A percentile compares a stretch with the other conserved stretches of the same genome.
Conservation (phyloP, 1,140 invertebrate species). For the Diorhabda carinulata region DNA sequence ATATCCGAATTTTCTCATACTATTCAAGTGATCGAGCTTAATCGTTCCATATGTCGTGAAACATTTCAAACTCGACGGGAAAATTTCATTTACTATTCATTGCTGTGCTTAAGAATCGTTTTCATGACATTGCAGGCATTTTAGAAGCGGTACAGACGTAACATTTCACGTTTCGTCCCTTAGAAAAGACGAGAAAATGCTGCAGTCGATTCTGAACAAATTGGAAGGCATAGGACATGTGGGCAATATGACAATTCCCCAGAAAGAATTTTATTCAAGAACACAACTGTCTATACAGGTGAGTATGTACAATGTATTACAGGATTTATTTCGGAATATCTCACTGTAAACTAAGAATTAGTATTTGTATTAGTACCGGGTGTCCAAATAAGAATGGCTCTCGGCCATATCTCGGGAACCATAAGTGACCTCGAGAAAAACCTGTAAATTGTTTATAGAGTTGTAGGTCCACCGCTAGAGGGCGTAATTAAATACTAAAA, state of each 20-base stretch:
- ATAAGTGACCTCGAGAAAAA: too few species aligned
- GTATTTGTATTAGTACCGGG: too few species aligned
- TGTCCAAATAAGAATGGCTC: too few species aligned
- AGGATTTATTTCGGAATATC: too few species aligned
- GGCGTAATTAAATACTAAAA: too few species aligned
- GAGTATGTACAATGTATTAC: conserved; percentile 7
- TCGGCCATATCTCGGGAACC: too few species aligned
- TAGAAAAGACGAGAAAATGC: conserved; percentile 57
- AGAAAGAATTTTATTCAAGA: conserved; percentile 35
- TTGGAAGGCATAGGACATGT: conserved; percentile 61
- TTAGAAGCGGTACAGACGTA: conserved; percentile 57
- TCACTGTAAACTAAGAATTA: too few species aligned
- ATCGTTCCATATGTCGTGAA: neutral
- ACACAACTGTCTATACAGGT: conserved; percentile 33
- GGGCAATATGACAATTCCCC: conserved; percentile 59
- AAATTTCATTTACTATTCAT: conserved; percentile 11
- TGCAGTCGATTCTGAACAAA: conserved; percentile 58
- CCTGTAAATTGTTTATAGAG: too few species aligned
- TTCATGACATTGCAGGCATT: conserved; percentile 36
- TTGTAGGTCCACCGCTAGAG: too few species aligned
- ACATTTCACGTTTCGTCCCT: conserved; percentile 61
- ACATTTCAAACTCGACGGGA: neutral
- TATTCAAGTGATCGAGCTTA: too few species aligned
- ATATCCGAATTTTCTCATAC: too few species aligned
- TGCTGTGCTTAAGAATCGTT: conserved; percentile 9